A percentile compares a stretch with the other conserved stretches of the same genome.
Evolutionary conservation across 2,888 invertebrate genomes (phyloP).

Genomic region (Chironomus tentans): DNA sequence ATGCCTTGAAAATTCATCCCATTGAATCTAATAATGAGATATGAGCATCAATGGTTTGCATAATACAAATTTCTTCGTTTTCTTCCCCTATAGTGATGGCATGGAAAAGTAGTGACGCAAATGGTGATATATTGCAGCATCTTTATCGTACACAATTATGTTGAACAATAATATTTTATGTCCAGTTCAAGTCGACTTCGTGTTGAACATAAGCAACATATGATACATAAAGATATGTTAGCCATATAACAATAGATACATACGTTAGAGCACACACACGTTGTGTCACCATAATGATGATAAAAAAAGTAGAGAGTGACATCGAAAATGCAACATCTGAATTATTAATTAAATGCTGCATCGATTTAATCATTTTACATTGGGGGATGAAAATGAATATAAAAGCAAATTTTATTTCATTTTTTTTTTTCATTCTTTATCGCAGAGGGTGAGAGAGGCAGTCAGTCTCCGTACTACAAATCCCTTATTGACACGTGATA

Average conservation of each 20-base stretch:
- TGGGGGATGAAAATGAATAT: neutral
- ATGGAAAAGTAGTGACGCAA: neutral
- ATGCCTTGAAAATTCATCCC: too few species aligned
- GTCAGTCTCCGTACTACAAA: neutral
- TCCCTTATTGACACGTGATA: conserved; percentile 16
- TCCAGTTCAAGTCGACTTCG: neutral
- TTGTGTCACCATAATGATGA: neutral
- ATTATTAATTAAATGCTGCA: conserved; percentile 3
- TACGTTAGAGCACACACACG: neutral
- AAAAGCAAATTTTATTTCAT: neutral
- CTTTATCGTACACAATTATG: conserved; percentile 2
- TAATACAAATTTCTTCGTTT: too few species aligned
- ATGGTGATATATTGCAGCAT: conserved; percentile 23
- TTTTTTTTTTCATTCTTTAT: neutral
- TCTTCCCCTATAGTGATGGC: neutral
- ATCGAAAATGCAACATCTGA: neutral
- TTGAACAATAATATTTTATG: conserved; percentile 17
- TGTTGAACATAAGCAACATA: conserved; percentile 10
- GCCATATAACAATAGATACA: neutral
- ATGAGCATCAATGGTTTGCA: too few species aligned
- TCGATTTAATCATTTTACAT: neutral
- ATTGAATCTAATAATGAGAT: too few species aligned
- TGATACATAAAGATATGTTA: neutral
- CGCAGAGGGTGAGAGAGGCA: neutral
- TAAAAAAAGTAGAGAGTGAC: neutral